Conservation (phyloP, 2,888 invertebrate species). For the Cephus runcator region DNA sequence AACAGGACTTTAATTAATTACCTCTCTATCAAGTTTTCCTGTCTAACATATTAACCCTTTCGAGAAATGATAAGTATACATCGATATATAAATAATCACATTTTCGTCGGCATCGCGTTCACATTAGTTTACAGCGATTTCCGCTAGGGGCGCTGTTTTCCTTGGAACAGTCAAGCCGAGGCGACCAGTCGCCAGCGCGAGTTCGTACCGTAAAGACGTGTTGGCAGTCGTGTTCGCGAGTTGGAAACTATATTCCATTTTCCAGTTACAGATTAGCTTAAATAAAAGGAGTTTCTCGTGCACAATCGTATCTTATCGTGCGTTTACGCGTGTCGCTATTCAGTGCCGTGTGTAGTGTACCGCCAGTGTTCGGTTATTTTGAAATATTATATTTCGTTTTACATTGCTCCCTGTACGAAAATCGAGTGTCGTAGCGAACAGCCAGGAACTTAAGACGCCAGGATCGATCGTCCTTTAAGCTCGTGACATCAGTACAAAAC, state of each 20-base stretch:
- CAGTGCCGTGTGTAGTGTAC: background rate
- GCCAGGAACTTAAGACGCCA: too few species aligned
- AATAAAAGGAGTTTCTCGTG: background rate
- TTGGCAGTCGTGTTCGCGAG: constrained; percentile 6
- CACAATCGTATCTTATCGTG: background rate
- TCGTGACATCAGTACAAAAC: too few species aligned
- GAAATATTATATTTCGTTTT: too few species aligned
- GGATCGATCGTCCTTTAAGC: too few species aligned
- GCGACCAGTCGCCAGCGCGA: constrained; percentile 53
- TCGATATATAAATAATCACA: too few species aligned
- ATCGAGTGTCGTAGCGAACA: too few species aligned
- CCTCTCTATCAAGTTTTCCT: too few species aligned
- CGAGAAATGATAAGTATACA: too few species aligned
- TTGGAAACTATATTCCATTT: background rate
- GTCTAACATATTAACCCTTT: too few species aligned
- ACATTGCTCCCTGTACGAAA: too few species aligned
- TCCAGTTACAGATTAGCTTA: background rate
- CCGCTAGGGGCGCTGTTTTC: constrained; percentile 38
- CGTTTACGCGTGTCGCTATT: background rate
- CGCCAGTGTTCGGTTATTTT: too few species aligned
- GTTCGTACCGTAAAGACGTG: constrained; percentile 42
- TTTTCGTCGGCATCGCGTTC: too few species aligned
- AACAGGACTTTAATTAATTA: background rate
- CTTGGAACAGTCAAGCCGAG: constrained; percentile 8
- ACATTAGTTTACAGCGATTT: constrained; percentile 4